phyloP scores from a whole-genome alignment of 2,888 invertebrate genomes.

The Chelonus formosanus region DNA sequence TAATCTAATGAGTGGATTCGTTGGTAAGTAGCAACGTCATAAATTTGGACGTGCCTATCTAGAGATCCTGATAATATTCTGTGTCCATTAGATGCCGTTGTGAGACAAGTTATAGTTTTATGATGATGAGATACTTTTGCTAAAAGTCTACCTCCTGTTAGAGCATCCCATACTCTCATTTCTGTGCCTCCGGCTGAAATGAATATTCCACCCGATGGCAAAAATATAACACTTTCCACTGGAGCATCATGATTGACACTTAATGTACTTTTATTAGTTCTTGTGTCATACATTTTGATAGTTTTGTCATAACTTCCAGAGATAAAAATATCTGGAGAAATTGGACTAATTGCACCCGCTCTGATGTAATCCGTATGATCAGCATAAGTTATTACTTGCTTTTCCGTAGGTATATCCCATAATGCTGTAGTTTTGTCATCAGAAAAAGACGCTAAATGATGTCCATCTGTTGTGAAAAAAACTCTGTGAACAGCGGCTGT shows the following conservation, averaged over 20 bases:
- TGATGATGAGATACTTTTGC: constrained; percentile 91
- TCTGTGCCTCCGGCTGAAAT: constrained; percentile 91
- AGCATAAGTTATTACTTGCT: constrained; percentile 72
- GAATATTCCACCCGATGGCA: constrained; percentile 90
- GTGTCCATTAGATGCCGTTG: constrained; percentile 82
- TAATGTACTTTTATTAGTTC: constrained; percentile 75
- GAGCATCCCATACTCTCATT: constrained; percentile 92
- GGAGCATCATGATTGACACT: constrained; percentile 88
- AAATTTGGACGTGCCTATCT: constrained; percentile 93
- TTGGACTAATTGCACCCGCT: constrained; percentile 82
- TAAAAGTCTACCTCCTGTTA: constrained; percentile 85
- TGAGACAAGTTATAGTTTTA: constrained; percentile 91
- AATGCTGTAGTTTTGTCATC: constrained; percentile 87
- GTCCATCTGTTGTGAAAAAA: constrained; percentile 80
- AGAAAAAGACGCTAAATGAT: constrained; percentile 85
- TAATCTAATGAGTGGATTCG: constrained; percentile 89
- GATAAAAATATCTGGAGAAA: constrained; percentile 78
- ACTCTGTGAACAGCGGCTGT: constrained; percentile 82
- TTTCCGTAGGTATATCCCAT: constrained; percentile 93
- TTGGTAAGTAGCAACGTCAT: constrained; percentile 86
- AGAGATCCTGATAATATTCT: constrained; percentile 89
- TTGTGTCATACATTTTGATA: constrained; percentile 87
- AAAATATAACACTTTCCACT: constrained; percentile 86
- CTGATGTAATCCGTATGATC: constrained; percentile 85
- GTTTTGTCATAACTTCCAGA: constrained; percentile 91